Evolutionary conservation across 2,888 invertebrate species (phyloP).

Genomic region (Ellobium chinense): DNA sequence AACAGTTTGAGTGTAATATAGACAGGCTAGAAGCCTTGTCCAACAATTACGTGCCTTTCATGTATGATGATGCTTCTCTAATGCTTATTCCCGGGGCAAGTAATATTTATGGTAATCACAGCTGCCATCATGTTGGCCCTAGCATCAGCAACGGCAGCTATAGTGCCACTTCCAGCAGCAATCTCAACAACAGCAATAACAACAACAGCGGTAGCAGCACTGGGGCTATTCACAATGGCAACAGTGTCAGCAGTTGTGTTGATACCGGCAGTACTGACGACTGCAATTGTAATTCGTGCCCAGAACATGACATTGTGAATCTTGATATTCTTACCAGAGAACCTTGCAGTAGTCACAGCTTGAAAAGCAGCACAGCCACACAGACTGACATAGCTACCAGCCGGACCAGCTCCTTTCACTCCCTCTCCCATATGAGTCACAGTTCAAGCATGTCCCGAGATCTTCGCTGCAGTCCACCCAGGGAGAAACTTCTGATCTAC

Average conservation of each 20-base stretch:
- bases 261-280: too few species aligned
- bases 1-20: not conserved
- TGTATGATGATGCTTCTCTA: slow-evolving; percentile 7
- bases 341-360: not conserved
- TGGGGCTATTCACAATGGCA: too few species aligned
- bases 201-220: not conserved
- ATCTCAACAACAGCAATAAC: not conserved
- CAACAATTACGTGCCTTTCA: slow-evolving; percentile 17
- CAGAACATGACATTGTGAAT: not conserved
- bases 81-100: slow-evolving; percentile 28
- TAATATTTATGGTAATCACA: not conserved
- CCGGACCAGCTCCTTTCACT: slow-evolving; percentile 29
- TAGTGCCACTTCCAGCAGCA: not conserved
- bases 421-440: slow-evolving; percentile 33
- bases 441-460: slow-evolving; percentile 38
- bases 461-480: slow-evolving; percentile 9
- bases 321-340: not conserved
- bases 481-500: slow-evolving; percentile 87
- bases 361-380: slow-evolving; percentile 30
- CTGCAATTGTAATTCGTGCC: not conserved
- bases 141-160: not conserved
- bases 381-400: slow-evolving; percentile 26
- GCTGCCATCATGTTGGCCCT: not conserved
- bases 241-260: not conserved
- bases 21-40: not conserved